Evolutionary conservation across 2,797 vertebrate species (phyloP), one percentile per base, ranked within the genome.

Genomic region (Cuculus canorus): DNA sequence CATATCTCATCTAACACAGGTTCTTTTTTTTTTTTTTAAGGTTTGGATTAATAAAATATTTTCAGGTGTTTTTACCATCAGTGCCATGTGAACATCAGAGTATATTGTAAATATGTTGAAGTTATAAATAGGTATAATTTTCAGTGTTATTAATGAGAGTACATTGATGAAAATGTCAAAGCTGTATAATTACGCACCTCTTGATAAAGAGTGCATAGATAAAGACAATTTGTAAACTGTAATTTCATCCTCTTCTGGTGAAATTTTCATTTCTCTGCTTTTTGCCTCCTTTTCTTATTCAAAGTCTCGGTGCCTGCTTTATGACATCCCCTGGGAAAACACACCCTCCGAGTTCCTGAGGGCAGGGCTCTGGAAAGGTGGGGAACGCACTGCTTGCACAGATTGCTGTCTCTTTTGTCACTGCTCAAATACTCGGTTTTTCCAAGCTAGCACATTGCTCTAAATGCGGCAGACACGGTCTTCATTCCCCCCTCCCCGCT

Each of bases 121-220:
- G 91, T 92, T 95, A 94, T 94, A 97, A 96, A 95, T 96, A 97
- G 90, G 54, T 87, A 50, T 81, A 88, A 97, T 96, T 95, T 96
- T 86, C 80, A 75, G 13, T 90, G 81, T 93, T 96, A 94, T 93
- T 97, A 96, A 92, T 88, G 85, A 94, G 81, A 91, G 48, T 73
- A 83, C 87, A 88, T 88, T 93, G 70, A 95, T 93, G 94, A 94
- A 97, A 97, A 96, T 97, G 88, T 96, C 94, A 97, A 65, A 72
- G 56, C 87, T 87, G 80, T 89, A 92, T 96, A 96, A 95, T 96
- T 96, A 90, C 1, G 7, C 30, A 63, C 66, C 88, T 82, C 63
- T 92, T 63, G 94, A 90, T 96, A 96, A 84, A 92, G 68, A 76
- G 41, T 60, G 60, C 28, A 5, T 82, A 88, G 77, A 91, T 59